Evolutionary conservation across 2,888 invertebrate species (phyloP), one percentile per base, ranked within the genome.

Genomic region (Papilio gigon): DNA sequence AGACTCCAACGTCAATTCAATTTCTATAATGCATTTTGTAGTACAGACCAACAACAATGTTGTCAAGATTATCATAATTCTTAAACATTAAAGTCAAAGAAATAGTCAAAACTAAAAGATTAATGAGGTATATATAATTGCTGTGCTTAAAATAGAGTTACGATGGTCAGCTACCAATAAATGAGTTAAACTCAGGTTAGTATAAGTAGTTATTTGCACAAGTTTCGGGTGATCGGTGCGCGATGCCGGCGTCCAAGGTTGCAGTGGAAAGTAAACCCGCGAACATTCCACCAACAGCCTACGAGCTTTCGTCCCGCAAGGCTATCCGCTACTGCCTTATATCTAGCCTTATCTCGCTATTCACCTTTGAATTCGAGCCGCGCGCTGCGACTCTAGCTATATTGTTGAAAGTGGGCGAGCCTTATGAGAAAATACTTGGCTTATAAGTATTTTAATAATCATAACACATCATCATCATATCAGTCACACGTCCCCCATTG

Each of bases 291-390:
- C 74, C 77, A 74, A 72, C 74, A 72, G 75, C 74, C 76, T 75
- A 75, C 78, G 77, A 83, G 85, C 88, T 88, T 87, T 87, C 88
- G 84, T 86, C 83, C 76, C 77, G 77, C 87, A 87, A 87, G 88
- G 88, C 86, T 87, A 83, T 75, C 74, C 75, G 75, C 75, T 73
- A 70, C 67, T 70, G 67, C 65, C 66, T 74, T 72, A 73, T 71
- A 73, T 75, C 76, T 77, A 75, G 76, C 74, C 74, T 76, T 77
- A 76, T 75, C 76, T 73, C 61, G 70, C 70, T 73, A 74, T 74
- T 76, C 73, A 75, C 75, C 75, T 74, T 75, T 76, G 72, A 75
- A 74, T 75, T 74, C 53, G 60, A 65, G 53, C 69, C 65, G 69
- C 73, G 72, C 72, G 72, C 72, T 72, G 61, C 61, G 35, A 65